Conservation (phyloP, 1,140 invertebrate genomes). For the Marisa cornuarietis region DNA sequence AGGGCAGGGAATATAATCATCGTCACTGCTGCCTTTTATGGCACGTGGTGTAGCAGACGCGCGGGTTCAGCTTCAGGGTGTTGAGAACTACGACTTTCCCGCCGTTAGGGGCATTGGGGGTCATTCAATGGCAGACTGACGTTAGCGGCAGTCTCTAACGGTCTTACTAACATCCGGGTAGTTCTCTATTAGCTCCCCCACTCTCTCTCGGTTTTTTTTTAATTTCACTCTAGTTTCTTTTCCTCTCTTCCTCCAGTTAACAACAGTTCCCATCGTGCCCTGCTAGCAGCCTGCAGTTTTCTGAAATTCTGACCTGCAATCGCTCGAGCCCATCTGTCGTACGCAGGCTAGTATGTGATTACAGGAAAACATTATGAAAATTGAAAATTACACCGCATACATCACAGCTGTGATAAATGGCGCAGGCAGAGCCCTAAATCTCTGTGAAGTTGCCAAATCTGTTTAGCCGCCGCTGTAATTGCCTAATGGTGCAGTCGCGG, state of each 20-base stretch:
- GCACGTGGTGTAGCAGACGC: too few species aligned
- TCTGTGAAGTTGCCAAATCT: conserved; percentile 17
- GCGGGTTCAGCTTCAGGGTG: too few species aligned
- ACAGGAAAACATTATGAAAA: conserved; percentile 21
- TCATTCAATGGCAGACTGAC: background rate
- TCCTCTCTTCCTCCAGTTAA: background rate
- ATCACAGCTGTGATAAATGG: conserved; percentile 5
- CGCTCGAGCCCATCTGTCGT: background rate
- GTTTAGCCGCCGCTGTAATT: conserved; percentile 2
- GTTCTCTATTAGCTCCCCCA: background rate
- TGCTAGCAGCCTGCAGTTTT: background rate
- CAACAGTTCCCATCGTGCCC: background rate
- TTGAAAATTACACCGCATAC: conserved; percentile 21
- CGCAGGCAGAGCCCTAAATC: conserved; percentile 2
- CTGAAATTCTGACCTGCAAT: too few species aligned
- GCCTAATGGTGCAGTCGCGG: background rate
- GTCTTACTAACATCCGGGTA: background rate
- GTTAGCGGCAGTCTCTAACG: background rate
- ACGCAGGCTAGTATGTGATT: conserved; percentile 4
- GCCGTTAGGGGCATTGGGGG: too few species aligned
- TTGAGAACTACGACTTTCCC: too few species aligned
- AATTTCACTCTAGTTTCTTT: background rate
- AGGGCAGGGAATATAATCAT: too few species aligned
- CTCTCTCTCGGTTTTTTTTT: background rate
- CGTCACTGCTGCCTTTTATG: too few species aligned